Conservation (phyloP, 2,797 vertebrate genomes). For the Propithecus perrieri region DNA sequence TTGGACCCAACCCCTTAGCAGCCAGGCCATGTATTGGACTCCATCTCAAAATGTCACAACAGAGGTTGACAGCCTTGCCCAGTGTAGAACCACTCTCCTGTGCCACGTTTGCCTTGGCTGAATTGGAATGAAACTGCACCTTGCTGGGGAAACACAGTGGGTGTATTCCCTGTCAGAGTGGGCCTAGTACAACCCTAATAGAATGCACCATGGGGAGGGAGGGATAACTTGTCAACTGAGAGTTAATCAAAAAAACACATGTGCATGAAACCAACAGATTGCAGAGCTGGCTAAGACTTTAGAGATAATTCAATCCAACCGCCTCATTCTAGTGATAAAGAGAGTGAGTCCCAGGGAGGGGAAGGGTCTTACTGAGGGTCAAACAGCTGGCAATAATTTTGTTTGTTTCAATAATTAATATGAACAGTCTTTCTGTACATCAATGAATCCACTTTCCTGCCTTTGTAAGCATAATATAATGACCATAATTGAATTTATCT, state of each 20-base stretch:
- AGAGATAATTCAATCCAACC: constrained; percentile 53
- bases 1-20: not conserved
- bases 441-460: constrained; percentile 20
- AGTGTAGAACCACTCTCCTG: not conserved
- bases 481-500: constrained; percentile 41
- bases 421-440: constrained; percentile 38
- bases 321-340: constrained; percentile 53
- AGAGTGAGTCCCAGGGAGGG: constrained; percentile 8
- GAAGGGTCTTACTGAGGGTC: constrained; percentile 35
- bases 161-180: not conserved
- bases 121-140: not conserved
- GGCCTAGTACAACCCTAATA: not conserved
- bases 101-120: not conserved
- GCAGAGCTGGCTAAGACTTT: constrained; percentile 49
- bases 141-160: not conserved
- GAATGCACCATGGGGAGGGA: not conserved
- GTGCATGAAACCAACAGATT: constrained; percentile 19
- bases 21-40: not conserved
- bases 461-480: constrained; percentile 44
- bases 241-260: constrained; percentile 41
- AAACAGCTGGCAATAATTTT: constrained; percentile 57
- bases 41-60: not conserved
- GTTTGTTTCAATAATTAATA: constrained; percentile 49
- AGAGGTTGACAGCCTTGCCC: not conserved
- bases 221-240: constrained; percentile 5